phyloP scores from a whole-genome alignment of 2,113 vertebrate species.

The Pseudorectes ferrugineus region DNA sequence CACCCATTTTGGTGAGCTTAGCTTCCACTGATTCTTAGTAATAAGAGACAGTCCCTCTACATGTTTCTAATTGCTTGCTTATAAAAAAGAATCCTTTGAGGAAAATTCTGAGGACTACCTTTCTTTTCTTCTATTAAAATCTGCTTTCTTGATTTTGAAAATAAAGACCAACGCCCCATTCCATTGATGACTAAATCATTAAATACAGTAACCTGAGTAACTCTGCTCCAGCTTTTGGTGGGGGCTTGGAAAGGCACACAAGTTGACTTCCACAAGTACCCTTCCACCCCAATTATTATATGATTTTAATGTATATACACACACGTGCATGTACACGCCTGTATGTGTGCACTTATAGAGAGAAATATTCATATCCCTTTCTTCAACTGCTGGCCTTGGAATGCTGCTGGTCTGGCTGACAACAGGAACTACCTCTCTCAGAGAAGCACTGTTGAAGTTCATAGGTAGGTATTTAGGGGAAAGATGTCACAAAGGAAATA shows the following conservation, averaged over 20 bases:
- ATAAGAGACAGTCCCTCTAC: background rate
- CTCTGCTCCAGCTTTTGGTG: background rate
- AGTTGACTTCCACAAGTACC: background rate
- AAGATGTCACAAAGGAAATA: background rate
- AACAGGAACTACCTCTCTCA: background rate
- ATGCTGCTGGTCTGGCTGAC: background rate
- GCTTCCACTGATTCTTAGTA: background rate
- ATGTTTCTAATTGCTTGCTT: background rate
- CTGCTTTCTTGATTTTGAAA: background rate
- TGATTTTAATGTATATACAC: background rate
- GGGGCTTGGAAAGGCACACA: background rate
- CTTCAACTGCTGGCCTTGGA: background rate
- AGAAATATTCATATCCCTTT: background rate
- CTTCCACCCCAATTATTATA: background rate
- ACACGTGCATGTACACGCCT: accelerated
- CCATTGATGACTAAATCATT: background rate
- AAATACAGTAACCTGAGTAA: background rate
- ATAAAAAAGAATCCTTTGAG: background rate
- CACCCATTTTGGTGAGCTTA: background rate
- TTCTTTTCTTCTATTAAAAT: background rate
- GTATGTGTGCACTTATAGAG: too few relatives aligned
- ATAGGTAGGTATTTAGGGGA: background rate
- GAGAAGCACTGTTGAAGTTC: accelerated
- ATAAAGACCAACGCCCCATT: background rate
- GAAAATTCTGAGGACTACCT: background rate